Base-by-base conservation (phyloP, 2,888 invertebrate genomes). In the Agrochola macilenta region DNA sequence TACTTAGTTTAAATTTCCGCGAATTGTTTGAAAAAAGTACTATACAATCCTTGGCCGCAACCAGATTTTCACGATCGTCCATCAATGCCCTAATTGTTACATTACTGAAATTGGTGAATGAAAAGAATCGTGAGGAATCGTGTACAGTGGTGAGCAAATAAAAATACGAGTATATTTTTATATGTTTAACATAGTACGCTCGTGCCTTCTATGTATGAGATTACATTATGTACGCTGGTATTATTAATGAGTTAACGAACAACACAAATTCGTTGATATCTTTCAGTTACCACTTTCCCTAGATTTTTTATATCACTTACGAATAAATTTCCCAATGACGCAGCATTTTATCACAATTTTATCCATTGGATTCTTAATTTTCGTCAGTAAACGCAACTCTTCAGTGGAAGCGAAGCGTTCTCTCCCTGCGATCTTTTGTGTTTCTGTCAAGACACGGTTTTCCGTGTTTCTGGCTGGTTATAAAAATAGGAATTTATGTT, bases 271-370 rank as follows among this genome's bases (percentile, higher is more conserved):
- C 39, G 11, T 46, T 17, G 17, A 71, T 35, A 69, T 54, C n/a
- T 20, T n/a, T 54, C 69, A 54, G n/a, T 54, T 54, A 69, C n/a
- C 69, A 69, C 54, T 69, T 69, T 58, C 39, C 26, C 1, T 39
- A 43, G 30, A 61, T 75, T 61, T 30, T 30, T 60, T 23, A 74
- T 49, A 39, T 39, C 39, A 39, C 39, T 39, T 20, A 73, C 3
- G 8, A 61, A 8, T 61, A 57, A 76, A 39, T 61, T 52, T 17
- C 17, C 11, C 0, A 30, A 26, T 76, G 63, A 76, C 54, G n/a
- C 54, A 43, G 39, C 58, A 78, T 58, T 64, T 77, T 39, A 17
- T 39, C 12, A 57, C 23, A 76, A n/a, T 68, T 61, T n/a, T 20
- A n/a, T 54, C 46, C 43, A 26, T 23, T n/a, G 7, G 9, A 30